A percentile compares a stretch with the other conserved stretches of the same genome.
These are phyloP conservation scores for Siphlonurus alternatus DNA, from an alignment of 2,888 invertebrate species.

Conservation along the genomic window DNA sequence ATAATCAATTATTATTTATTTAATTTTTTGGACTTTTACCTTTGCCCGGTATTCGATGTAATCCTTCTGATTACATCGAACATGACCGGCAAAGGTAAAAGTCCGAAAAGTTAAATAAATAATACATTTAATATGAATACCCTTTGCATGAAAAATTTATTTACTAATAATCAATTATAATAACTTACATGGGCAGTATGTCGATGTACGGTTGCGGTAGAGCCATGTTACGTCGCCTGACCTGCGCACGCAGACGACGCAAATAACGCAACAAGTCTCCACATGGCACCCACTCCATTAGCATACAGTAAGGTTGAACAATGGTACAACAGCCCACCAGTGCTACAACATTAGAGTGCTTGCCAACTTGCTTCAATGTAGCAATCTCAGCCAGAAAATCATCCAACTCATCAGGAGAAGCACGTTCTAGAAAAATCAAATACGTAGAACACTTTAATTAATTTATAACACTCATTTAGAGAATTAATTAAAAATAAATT, in stretches of 20 bases:
- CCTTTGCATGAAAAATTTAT: too few relatives aligned
- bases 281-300: conserved; percentile 62
- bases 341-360: conserved; percentile 57
- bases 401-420: conserved; percentile 26
- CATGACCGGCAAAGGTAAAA: too few relatives aligned
- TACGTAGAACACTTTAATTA: too few relatives aligned
- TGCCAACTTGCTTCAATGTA: conserved; percentile 59
- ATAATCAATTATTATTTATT: too few relatives aligned
- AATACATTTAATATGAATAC: too few relatives aligned
- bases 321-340: conserved; percentile 57
- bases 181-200: background rate
- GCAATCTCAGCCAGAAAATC: conserved; percentile 62
- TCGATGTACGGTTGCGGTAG: background rate
- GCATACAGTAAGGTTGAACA: conserved; percentile 47
- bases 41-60: too few relatives aligned
- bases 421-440: conserved; percentile 22
- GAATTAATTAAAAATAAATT: too few relatives aligned
- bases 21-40: too few relatives aligned
- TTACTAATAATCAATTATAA: too few relatives aligned
- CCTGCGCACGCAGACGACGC: conserved; percentile 26
- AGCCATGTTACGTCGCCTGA: conserved; percentile 11
- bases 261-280: conserved; percentile 55
- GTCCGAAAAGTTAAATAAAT: too few relatives aligned
- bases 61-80: too few relatives aligned
- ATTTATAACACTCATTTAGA: too few relatives aligned